Evolutionary conservation across 2,797 vertebrate species (phyloP).

Genomic region (Spea hammondii): DNA sequence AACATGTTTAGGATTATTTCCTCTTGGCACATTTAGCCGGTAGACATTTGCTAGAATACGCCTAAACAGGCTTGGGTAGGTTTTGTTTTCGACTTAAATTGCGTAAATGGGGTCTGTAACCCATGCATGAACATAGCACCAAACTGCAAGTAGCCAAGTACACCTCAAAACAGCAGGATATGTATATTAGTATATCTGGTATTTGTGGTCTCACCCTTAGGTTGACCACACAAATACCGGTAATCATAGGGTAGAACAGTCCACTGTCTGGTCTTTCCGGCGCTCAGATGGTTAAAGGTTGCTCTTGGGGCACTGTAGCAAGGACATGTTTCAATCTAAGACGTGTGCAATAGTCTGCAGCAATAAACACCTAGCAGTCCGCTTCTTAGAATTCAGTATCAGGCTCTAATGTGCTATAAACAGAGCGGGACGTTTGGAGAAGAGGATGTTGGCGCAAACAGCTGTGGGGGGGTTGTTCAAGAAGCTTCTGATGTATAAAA

Average conservation of each 20-base stretch:
- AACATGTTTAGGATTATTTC: not conserved
- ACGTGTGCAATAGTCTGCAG: not conserved
- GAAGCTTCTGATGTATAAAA: not conserved
- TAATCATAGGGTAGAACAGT: not conserved
- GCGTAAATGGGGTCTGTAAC: not conserved
- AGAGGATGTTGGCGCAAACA: not conserved
- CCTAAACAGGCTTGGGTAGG: not conserved
- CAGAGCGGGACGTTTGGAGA: not conserved
- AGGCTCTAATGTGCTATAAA: conserved; percentile 1
- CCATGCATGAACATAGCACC: not conserved
- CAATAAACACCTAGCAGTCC: not conserved
- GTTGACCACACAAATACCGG: too few species aligned
- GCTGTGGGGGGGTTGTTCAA: not conserved
- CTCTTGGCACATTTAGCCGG: not conserved
- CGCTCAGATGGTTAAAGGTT: not conserved
- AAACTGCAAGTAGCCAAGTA: not conserved
- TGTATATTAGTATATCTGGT: not conserved
- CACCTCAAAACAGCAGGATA: not conserved
- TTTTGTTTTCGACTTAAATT: not conserved
- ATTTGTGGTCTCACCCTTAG: too few species aligned
- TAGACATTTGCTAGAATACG: not conserved
- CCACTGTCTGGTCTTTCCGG: not conserved
- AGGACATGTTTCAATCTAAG: not conserved
- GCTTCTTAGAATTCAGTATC: not conserved
- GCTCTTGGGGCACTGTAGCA: not conserved